Base-by-base conservation (phyloP, 1,140 invertebrate genomes). In the Neelides sp. region DNA sequence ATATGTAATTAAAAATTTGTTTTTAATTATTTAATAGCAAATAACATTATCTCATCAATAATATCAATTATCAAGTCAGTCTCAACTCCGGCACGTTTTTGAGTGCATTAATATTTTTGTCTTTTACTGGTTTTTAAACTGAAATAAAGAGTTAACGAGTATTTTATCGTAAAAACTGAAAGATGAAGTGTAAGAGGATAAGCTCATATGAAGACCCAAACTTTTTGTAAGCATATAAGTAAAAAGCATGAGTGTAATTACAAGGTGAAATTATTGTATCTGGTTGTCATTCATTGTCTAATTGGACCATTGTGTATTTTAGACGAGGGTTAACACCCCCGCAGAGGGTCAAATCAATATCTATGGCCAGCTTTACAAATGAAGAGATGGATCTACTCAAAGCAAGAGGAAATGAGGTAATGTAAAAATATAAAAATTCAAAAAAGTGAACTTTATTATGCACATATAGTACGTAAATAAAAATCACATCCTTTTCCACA, bases 281-380 rank as follows among this genome's bases (percentile, higher is more conserved):
- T 37, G 19, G 5, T 46, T 48, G 30, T 15, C 8, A 34, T 36
- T 41, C 15, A 17, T 20, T 61, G 35, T 41, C 13, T 45, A 2
- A n/a, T 53, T 32, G 17, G 30, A 61, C 26, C 35, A 15, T 62
- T 47, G 54, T 51, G 61, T 75, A 55, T 65, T 64, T 63, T 66
- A 97, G 92, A 67, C 78, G 93, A 66, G 94, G 93, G 44, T 71
- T 98, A 58, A 97, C 92, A 63, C 93, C 94, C 39, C 94, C 93
- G 52, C 92, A 97, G 69, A 75, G 94, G 57, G 91, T 97, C 24
- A 98, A 98, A 71, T 97, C 93, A 28, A 97, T 98, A 62, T 95
- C 92, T 5, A 96, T 98, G 93, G 88, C 93, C 35, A 94, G 85
- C 62, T 98, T 98, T 68, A 92, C 83, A 52, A 77, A 81, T 57